Conservation (phyloP, 2,888 invertebrate species). For the Nemoura dubitans region DNA sequence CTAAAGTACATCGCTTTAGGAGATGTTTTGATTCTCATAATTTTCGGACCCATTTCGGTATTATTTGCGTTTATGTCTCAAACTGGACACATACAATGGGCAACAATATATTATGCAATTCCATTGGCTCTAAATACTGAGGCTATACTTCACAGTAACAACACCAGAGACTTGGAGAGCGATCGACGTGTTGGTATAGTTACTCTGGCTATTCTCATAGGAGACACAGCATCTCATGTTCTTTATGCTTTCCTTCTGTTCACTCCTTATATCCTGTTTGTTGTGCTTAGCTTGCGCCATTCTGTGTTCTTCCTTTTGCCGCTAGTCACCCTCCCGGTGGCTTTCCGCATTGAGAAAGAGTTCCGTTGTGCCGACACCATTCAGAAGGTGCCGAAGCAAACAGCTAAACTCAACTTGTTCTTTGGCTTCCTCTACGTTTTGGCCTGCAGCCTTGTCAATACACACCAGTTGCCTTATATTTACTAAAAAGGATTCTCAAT, state of each 20-base stretch:
- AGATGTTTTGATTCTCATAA: conserved; percentile 88
- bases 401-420: conserved; percentile 89
- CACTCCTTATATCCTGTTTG: conserved; percentile 89
- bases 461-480: conserved; percentile 48
- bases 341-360: conserved; percentile 89
- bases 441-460: conserved; percentile 68
- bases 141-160: conserved; percentile 94
- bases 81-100: conserved; percentile 90
- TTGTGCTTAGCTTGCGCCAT: conserved; percentile 84
- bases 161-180: conserved; percentile 89
- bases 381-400: conserved; percentile 84
- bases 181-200: conserved; percentile 92
- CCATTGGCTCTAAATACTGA: conserved; percentile 94
- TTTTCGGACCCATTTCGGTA: conserved; percentile 94
- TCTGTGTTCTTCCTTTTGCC: conserved; percentile 91
- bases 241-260: conserved; percentile 90
- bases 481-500: conserved; percentile 43
- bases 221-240: conserved; percentile 89
- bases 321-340: conserved; percentile 84
- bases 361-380: conserved; percentile 83
- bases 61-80: conserved; percentile 93
- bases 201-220: conserved; percentile 92
- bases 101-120: conserved; percentile 91
- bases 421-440: conserved; percentile 90
- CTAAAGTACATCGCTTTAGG: conserved; percentile 95